Evolutionary conservation across 1,140 invertebrate genomes (phyloP), one percentile per base, ranked within the genome.

Genomic region (Lanistes nyassanus): DNA sequence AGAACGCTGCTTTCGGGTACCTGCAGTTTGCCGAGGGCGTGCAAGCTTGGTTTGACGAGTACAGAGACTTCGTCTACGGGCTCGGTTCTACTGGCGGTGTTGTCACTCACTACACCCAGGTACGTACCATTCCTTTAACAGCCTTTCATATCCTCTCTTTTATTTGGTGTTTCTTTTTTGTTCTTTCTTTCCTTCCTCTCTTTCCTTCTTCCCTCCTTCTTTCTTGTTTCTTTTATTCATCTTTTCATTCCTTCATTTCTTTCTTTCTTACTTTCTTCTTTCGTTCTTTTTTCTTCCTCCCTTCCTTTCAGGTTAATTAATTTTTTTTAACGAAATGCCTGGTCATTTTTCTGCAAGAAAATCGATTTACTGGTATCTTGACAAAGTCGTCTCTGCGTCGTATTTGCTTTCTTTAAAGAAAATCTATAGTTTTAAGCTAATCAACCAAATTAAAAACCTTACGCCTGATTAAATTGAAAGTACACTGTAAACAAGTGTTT

Each of bases 41-140:
- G 6, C 36, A n/a, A 37, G 7, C 37, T 21, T 69, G 67, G 67
- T 69, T n/a, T 51, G 42, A 69, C 29, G 67, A 69, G 42, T 1
- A 9, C 19, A 47, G 47, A 0, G n/a, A 69, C 47, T 69, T 69
- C 42, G 23, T 26, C 2, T 69, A 69, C 39, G 67, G 67, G 6
- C 23, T n/a, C 1, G 67, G 67, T 16, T 51, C 67, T 6, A 69
- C 42, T 31, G 67, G 67, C 23, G 67, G 67, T 42, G 67, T 42
- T n/a, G 39, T 69, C n/a, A 37, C 36, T 0, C 67, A 69, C 42
- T 69, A 69, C 42, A 69, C 67, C 6, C 67, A 69, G 67, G 67
- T 69, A 42, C 13, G 64, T n/a, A 7, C 1, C 26, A 23, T 60
- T 9, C n/a, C 9, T 11, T 11, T 23, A 31, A 26, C n/a, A 26